Evolutionary conservation across 1,140 invertebrate genomes (phyloP), one percentile per base, ranked within the genome.

Genomic region (Trachelipus rathkii): DNA sequence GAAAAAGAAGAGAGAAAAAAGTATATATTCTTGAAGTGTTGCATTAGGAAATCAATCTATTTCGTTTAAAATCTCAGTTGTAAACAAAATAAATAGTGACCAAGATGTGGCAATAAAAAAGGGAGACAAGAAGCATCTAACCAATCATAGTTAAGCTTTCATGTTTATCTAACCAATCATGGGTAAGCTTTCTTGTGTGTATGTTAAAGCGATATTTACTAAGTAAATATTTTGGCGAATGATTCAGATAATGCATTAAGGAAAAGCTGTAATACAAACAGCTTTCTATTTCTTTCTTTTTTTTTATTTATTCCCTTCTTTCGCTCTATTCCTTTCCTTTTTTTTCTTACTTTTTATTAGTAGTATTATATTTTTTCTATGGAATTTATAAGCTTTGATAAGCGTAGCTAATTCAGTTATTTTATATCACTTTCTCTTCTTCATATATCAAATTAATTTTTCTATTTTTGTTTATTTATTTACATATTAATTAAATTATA

Each of bases 191-290:
- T 60, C 11, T 13, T 19, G 50, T 19, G 50, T 60, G 50, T 60
- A 19, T 60, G 50, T 60, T 60, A 60, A 60, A 60, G 19, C 11
- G 50, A 60, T 60, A 19, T 60, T 60, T 60, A 60, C 50, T 15
- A 60, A 60, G 50, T 60, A 60, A 60, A 60, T 60, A 60, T 60
- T 33, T 60, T 60, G 50, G 50, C 50, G 50, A 60, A 60, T 60
- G 50, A 60, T 60, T 60, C 50, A 60, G 50, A 60, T 60, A 60
- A 60, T 60, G 50, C 50, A 60, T 60, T 60, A 60, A 19, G 50
- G 50, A 33, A 60, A 60, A 60, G 50, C 50, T 60, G 50, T 60
- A 60, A 60, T 19, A 60, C 50, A 60, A 60, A 60, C 50, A 60
- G 50, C 11, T 19, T 19, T 19, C 50, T 60, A 15, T 19, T 13